phyloP scores from a whole-genome alignment of 37 sponge, comb jelly and placozoan genomes.

The Beroe ovata region DNA sequence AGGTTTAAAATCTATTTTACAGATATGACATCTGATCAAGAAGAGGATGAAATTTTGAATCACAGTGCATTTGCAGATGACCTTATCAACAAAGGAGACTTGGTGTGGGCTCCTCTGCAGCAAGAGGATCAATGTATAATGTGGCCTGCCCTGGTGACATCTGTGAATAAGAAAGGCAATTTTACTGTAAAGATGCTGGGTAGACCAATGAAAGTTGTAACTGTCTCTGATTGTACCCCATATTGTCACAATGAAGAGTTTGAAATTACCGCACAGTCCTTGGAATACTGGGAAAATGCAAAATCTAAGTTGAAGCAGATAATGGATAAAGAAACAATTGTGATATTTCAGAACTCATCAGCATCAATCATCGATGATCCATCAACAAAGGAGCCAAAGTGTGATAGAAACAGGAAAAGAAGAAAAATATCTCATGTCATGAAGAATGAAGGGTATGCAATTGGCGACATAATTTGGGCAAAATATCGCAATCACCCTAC shows the following conservation, averaged over 20 bases:
- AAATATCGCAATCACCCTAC: slow-evolving; percentile 46
- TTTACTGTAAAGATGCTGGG: slow-evolving; percentile 43
- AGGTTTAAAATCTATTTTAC: too few relatives aligned
- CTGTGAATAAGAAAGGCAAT: background rate
- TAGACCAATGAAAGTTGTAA: background rate
- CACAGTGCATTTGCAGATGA: slow-evolving; percentile 6
- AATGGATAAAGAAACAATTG: slow-evolving; percentile 32
- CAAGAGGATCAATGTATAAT: background rate
- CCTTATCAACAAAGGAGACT: slow-evolving; percentile 23
- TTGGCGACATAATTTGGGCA: slow-evolving; percentile 32
- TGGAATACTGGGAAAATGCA: slow-evolving; percentile 4
- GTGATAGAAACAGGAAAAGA: background rate
- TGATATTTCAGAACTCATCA: background rate
- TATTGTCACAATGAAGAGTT: background rate
- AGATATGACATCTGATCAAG: slow-evolving; percentile 27
- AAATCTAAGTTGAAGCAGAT: background rate
- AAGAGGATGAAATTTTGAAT: slow-evolving; percentile 33
- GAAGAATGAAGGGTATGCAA: background rate
- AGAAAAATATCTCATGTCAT: background rate
- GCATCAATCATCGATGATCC: background rate
- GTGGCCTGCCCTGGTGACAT: slow-evolving; percentile 61
- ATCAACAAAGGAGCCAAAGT: background rate
- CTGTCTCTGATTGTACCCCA: background rate
- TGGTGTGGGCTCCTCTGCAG: slow-evolving; percentile 27
- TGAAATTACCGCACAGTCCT: background rate